phyloP scores from a whole-genome alignment of 2,113 vertebrate genomes.

The Oncorhynchus tshawytscha region DNA sequence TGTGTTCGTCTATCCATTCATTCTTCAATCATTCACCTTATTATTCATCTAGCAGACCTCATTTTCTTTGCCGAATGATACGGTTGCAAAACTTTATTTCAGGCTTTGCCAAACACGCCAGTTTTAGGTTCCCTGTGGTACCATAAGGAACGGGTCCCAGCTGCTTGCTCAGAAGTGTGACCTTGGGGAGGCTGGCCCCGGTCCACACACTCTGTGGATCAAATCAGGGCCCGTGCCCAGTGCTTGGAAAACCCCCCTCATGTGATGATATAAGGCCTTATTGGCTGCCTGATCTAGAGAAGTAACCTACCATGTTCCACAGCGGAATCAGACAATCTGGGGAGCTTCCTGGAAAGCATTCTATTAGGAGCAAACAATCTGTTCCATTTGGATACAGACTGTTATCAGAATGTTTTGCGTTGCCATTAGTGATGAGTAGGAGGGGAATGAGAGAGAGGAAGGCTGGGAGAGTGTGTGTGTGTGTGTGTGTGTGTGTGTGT shows the following conservation, averaged over 20 bases:
- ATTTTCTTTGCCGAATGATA: constrained; percentile 51
- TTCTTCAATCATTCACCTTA: constrained; percentile 40
- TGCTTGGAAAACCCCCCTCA: constrained; percentile 28
- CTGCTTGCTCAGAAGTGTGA: constrained; percentile 29
- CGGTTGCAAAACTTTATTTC: constrained; percentile 25
- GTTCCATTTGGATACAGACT: background rate
- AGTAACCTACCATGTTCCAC: too few species aligned
- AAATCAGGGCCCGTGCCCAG: constrained; percentile 13
- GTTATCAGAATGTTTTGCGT: background rate
- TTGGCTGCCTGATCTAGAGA: too few species aligned
- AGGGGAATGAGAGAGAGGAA: constrained; percentile 17
- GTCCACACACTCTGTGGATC: constrained; percentile 44
- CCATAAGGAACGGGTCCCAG: constrained; percentile 38
- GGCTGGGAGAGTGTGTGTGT: constrained; percentile 7
- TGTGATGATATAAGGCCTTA: background rate
- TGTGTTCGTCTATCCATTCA: constrained; percentile 35
- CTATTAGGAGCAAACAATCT: background rate
- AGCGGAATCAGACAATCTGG: too few species aligned
- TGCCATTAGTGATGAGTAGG: too few species aligned
- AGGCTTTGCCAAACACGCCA: constrained; percentile 44
- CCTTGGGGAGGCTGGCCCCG: constrained; percentile 43
- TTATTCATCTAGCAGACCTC: constrained; percentile 62
- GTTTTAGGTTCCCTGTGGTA: constrained; percentile 52
- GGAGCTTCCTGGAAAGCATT: background rate
- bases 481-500: constrained; percentile 17